These are phyloP conservation scores for Aspidoscelis tigris DNA, from an alignment of 2,113 vertebrate species.

Conservation along the genomic window DNA sequence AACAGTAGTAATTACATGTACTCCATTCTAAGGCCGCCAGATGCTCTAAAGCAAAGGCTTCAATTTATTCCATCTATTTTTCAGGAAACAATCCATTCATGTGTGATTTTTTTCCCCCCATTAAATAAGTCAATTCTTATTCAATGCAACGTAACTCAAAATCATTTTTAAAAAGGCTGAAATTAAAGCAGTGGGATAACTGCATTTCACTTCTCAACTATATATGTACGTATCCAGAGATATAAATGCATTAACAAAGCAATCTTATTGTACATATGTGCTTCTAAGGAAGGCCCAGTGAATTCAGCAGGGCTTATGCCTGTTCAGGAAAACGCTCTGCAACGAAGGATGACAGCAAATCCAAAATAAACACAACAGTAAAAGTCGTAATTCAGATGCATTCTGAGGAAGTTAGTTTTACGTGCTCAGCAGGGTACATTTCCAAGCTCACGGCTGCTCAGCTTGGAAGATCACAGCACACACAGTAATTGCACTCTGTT, in stretches of 20 bases:
- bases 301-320: not conserved
- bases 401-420: conserved; percentile 36
- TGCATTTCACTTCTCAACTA: conserved; percentile 40
- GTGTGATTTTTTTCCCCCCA: conserved; percentile 72
- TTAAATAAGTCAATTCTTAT: conserved; percentile 71
- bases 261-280: not conserved
- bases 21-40: conserved; percentile 76
- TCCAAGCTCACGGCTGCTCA: not conserved
- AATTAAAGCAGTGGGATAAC: conserved; percentile 42
- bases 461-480: not conserved
- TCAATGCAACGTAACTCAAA: conserved; percentile 62
- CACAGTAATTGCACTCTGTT: not conserved
- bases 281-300: not conserved
- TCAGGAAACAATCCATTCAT: conserved; percentile 73
- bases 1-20: conserved; percentile 76
- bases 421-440: not conserved
- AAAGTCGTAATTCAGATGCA: conserved; percentile 19
- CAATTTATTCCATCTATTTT: conserved; percentile 79
- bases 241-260: not conserved
- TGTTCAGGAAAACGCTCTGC: conserved; percentile 21
- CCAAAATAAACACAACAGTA: not conserved
- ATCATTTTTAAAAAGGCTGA: conserved; percentile 46
- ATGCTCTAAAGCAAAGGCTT: conserved; percentile 75
- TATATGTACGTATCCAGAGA: conserved; percentile 13
- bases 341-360: not conserved